These are phyloP conservation scores for Hybos culiciformis DNA, from an alignment of 2,888 invertebrate genomes.

Conservation along the genomic window DNA sequence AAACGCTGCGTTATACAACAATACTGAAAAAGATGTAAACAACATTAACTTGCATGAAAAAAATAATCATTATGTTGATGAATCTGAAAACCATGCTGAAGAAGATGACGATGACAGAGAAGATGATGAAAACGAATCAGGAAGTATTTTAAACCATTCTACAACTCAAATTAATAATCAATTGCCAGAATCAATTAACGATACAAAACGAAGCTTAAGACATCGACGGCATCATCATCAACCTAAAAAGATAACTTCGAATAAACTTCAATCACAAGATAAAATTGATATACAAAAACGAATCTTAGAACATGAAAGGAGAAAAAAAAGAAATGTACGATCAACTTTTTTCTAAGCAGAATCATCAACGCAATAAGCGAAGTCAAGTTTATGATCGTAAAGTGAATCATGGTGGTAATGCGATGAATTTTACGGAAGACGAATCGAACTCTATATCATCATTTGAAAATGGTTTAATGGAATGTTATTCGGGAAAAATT, in stretches of 20 bases:
- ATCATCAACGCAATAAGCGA: conserved; percentile 22
- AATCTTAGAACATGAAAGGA: background rate
- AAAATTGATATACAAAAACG: conserved; percentile 22
- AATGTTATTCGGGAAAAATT: conserved; percentile 63
- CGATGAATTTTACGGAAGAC: conserved; percentile 41
- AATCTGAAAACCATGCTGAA: too few relatives aligned
- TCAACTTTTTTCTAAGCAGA: too few relatives aligned
- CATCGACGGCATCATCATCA: conserved; percentile 6
- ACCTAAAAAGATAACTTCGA: conserved; percentile 5
- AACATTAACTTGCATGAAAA: too few relatives aligned
- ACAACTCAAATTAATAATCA: too few relatives aligned
- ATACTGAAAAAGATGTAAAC: too few relatives aligned
- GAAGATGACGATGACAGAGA: too few relatives aligned
- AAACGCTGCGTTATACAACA: too few relatives aligned
- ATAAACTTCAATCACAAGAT: conserved; percentile 24
- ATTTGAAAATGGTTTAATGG: conserved; percentile 62
- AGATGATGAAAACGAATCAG: too few relatives aligned
- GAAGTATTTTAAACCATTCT: too few relatives aligned
- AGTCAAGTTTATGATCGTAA: conserved; percentile 51
- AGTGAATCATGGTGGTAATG: conserved; percentile 64
- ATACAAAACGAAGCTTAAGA: too few relatives aligned
- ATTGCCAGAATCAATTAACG: too few relatives aligned
- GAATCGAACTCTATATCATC: conserved; percentile 63
- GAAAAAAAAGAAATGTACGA: conserved; percentile 8
- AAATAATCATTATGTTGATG: too few relatives aligned